Evolutionary conservation across 2,888 invertebrate species (phyloP).

Genomic region (Catocala fraxini): DNA sequence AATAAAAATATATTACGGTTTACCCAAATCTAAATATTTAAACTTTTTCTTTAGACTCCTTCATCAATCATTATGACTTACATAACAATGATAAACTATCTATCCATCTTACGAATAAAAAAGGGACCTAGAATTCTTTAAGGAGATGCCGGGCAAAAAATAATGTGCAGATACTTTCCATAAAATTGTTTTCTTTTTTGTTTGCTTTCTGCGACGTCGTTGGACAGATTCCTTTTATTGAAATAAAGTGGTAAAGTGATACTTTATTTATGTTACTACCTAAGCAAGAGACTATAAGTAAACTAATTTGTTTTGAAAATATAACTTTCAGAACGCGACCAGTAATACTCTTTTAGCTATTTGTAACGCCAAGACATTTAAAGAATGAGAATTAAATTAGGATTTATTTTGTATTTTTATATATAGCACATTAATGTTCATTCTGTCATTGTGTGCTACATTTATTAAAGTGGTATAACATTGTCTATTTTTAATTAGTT

Average conservation of each 20-base stretch:
- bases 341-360: no score
- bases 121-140: constrained; percentile 1
- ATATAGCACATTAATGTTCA: no score
- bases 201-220: background rate
- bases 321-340: no score
- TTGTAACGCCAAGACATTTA: no score
- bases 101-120: constrained; percentile 31
- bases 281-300: no score
- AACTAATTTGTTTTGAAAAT: no score
- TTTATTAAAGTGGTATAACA: no score
- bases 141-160: constrained; percentile 3
- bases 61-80: constrained; percentile 47
- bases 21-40: constrained; percentile 38
- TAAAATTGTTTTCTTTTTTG: constrained; percentile 1
- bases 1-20: background rate
- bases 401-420: no score
- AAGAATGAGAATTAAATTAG: no score
- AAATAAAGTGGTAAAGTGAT: background rate
- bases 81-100: constrained; percentile 32
- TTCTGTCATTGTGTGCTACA: no score
- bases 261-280: no score
- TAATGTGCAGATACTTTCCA: constrained; percentile 3
- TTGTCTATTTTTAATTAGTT: no score
- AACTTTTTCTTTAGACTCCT: constrained; percentile 25
- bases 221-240: background rate